Base-by-base conservation (phyloP, 37 sponge, comb jelly and placozoan species). In the Mnemiopsis leidyi region DNA sequence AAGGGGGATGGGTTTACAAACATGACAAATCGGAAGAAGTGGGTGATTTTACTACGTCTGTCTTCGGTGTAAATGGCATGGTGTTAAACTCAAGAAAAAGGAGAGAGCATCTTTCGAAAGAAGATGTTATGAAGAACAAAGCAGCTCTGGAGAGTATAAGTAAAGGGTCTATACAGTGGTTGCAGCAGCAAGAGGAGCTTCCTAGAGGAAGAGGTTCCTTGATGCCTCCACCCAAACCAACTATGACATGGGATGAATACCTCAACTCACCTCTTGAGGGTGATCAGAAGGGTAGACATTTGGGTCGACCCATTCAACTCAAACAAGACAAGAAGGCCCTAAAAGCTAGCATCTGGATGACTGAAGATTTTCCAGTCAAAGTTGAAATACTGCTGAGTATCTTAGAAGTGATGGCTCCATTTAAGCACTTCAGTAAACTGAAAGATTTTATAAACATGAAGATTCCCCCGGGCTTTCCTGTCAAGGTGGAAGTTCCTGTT, bases 401-500 rank as follows among this genome's bases (percentile, higher is more conserved):
- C 9, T 93, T 97, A 30, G 96, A 96, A 76, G 95, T 95, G 0
- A 95, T 97, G 32, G 96, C 93, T 34, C 98, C 98, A 9, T 96
- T 96, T 68, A 97, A 96, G 67, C 97, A 97, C 92, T 97, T 97
- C 82, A 94, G 95, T 90, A 97, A 97, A 92, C 69, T 97, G 69
- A 69, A 95, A 24, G 94, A 96, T 93, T 97, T 97, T 94, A 94
- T 96, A 0, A 61, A 95, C 79, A 2, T 94, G 82, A 95, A 96
- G 88, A 71, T 97, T n/a, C 98, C 96, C 24, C 95, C 95, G 0
- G 98, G 98, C 33, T 97, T 97, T 69, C 98, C 98, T 16, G 96
- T 97, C 26, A 97, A 97, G 93, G 88, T 96, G 38, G 97, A 96
- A 76, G 69, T 97, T 16, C 96, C 97, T 23, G 94, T 97, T 69